Evolutionary conservation across 2,797 vertebrate genomes (phyloP), one percentile per base, ranked within the genome.

Genomic region (Heterohyrax brucei): DNA sequence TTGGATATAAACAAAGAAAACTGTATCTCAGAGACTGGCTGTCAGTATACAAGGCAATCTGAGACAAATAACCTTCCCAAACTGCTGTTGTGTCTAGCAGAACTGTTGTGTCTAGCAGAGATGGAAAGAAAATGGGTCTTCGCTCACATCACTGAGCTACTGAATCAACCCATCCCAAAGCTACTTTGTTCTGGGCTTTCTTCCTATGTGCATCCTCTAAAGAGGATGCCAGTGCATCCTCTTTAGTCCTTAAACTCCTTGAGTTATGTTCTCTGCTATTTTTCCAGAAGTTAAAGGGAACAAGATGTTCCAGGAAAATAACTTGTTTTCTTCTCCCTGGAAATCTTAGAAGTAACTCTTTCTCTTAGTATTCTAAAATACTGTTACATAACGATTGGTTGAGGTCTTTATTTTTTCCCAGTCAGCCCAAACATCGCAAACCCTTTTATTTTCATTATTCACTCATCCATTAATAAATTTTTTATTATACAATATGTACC

Each of bases 211-310:
- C 39, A 39, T 39, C 39, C 39, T 39, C 39, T 39, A 39, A 39
- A 39, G 39, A 39, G 39, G 39, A 39, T 39, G n/a, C 39, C 13
- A 70, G 16, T 56, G 56, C 1, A 56, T 0, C 14, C 8, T 7
- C 18, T 87, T 50, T 33, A 30, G 78, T 59, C 26, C 48, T 59
- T 26, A 59, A 77, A 50, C 7, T n/a, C 44, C 7, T 39, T 21
- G 92, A 75, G n/a, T 28, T 83, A 10, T n/a, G 30, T n/a, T 73
- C 39, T 64, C 46, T 66, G 30, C 39, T 59, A n/a, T 53, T 76
- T 53, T 62, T 87, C 21, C 59, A 48, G 72, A 48, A 94, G 39
- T 46, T 73, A 82, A 81, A 53, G 39, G 22, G 46, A 95, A 64
- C 39, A 80, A 2, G 2, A 5, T 53, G 50, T 85, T 85, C 80